Evolutionary conservation across 1,140 invertebrate genomes (phyloP).

Genomic region (Zaprionus ornatus): DNA sequence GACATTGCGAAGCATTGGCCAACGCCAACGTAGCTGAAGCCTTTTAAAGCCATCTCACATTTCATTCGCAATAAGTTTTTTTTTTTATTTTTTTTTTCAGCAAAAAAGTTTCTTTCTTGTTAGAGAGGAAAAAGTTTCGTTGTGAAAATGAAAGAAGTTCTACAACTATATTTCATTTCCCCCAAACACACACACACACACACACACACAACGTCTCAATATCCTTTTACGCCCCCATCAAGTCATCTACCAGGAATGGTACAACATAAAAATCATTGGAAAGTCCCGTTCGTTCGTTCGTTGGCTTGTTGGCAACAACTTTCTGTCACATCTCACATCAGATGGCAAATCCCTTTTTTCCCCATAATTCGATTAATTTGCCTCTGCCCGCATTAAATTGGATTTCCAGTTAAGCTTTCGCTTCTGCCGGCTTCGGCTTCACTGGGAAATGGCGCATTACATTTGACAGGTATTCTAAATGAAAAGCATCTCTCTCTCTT

Average conservation of each 20-base stretch:
- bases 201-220: background rate
- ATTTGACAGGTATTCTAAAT: background rate
- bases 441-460: constrained; percentile 6
- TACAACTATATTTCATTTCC: constrained; percentile 62
- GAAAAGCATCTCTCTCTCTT: background rate
- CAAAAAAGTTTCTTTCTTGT: constrained; percentile 66
- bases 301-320: constrained; percentile 32
- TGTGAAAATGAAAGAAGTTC: constrained; percentile 75
- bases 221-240: background rate
- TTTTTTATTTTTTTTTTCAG: constrained; percentile 21
- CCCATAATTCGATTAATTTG: constrained; percentile 73
- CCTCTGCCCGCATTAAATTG: constrained; percentile 53
- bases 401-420: constrained; percentile 44
- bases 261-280: constrained; percentile 58
- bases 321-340: constrained; percentile 60
- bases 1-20: constrained; percentile 22
- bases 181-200: background rate
- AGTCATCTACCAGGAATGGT: background rate
- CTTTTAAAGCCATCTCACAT: constrained; percentile 72
- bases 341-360: constrained; percentile 54
- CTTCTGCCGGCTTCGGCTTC: constrained; percentile 8
- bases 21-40: constrained; percentile 13
- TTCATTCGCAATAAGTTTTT: constrained; percentile 58
- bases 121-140: constrained; percentile 66
- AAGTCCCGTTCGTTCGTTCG: constrained; percentile 36